These are phyloP conservation scores for Allacma fusca DNA, from an alignment of 2,888 invertebrate species.

Conservation along the genomic window DNA sequence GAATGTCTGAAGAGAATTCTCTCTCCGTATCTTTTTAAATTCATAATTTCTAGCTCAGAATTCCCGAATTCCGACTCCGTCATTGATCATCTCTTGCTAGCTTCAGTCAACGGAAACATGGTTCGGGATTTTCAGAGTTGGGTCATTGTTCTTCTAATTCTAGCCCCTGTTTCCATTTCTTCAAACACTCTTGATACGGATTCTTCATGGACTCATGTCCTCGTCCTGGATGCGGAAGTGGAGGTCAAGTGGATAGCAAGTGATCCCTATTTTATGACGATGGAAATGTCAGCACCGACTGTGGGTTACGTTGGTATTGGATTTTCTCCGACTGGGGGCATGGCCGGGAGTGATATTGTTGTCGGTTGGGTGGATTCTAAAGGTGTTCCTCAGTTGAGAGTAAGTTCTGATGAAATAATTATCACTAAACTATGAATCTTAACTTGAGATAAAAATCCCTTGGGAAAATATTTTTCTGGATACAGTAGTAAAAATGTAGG, in stretches of 20 bases:
- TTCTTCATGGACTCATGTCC: constrained; percentile 48
- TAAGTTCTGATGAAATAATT: constrained; percentile 5
- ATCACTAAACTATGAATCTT: too few relatives aligned
- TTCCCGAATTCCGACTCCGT: too few relatives aligned
- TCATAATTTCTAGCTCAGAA: too few relatives aligned
- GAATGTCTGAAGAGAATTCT: too few relatives aligned
- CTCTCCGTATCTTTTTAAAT: too few relatives aligned
- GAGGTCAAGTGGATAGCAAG: constrained; percentile 49
- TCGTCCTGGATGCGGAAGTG: constrained; percentile 43
- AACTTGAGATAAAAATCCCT: too few relatives aligned
- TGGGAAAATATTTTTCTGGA: too few relatives aligned
- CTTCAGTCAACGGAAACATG: neutral
- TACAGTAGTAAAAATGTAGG: too few relatives aligned
- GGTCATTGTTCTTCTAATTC: constrained; percentile 2
- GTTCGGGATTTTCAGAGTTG: neutral
- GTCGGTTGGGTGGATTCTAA: constrained; percentile 84
- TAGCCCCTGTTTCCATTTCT: constrained; percentile 16
- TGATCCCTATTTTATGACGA: constrained; percentile 74
- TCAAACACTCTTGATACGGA: neutral
- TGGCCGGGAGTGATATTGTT: constrained; percentile 85
- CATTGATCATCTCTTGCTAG: too few relatives aligned
- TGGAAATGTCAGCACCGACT: constrained; percentile 83
- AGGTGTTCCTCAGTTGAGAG: constrained; percentile 51
- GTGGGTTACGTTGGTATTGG: constrained; percentile 88
- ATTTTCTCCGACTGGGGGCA: constrained; percentile 80